A percentile compares a stretch with the other conserved stretches of the same genome.
Evolutionary conservation across 2,888 invertebrate genomes (phyloP).

Genomic region (Philereme vetulata): DNA sequence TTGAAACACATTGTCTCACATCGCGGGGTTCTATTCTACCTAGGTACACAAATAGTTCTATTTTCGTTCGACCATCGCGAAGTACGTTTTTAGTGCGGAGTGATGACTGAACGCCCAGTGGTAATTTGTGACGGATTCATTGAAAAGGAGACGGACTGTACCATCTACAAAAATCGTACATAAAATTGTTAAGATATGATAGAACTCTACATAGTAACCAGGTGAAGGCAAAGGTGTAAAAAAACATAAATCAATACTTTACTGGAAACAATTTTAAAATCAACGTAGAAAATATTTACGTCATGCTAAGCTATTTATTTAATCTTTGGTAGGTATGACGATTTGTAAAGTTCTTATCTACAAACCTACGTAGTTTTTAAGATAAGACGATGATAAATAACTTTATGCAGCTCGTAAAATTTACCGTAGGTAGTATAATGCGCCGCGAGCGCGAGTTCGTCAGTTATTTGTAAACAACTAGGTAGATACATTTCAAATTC

Average conservation of each 20-base stretch:
- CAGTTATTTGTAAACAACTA: constrained; percentile 13
- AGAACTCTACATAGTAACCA: background rate
- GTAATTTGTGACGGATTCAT: constrained; percentile 9
- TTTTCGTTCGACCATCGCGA: constrained; percentile 75
- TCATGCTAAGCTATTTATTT: constrained; percentile 40
- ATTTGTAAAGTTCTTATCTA: constrained; percentile 47
- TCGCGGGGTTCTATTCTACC: constrained; percentile 55
- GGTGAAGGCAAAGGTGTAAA: background rate
- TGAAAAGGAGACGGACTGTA: background rate
- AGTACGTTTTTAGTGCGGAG: constrained; percentile 60
- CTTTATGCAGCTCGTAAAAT: constrained; percentile 35
- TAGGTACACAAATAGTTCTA: constrained; percentile 52
- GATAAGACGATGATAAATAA: constrained; percentile 44
- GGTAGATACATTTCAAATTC: background rate
- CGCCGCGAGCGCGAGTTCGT: background rate
- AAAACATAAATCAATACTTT: background rate
- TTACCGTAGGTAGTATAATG: constrained; percentile 8
- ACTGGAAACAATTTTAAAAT: background rate
- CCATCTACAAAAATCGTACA: background rate
- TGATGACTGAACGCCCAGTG: constrained; percentile 33
- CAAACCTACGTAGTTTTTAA: constrained; percentile 37
- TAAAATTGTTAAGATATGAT: background rate
- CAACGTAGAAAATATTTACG: constrained; percentile 36
- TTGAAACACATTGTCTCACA: constrained; percentile 32
- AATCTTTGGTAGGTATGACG: constrained; percentile 45